Evolutionary conservation across 1,140 invertebrate genomes (phyloP).

Genomic region (Brachionus rubens): DNA sequence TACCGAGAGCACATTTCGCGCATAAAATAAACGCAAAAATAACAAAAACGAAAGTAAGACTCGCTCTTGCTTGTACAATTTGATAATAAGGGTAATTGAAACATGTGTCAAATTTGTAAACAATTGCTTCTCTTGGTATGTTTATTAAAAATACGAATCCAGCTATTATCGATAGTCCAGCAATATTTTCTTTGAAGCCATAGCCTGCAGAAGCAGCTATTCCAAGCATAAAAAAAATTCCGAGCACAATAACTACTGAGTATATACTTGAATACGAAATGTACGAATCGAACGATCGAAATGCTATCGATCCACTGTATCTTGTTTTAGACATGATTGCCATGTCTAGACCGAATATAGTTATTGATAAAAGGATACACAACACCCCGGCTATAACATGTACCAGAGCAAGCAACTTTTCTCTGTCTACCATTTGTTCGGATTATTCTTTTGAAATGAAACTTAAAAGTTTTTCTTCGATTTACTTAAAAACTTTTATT

Average conservation of each 20-base stretch:
- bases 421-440: too few relatives aligned
- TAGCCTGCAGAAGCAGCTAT: not conserved
- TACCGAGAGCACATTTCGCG: not conserved
- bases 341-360: constrained; percentile 4
- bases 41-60: not conserved
- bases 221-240: not conserved
- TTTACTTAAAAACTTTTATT: too few relatives aligned
- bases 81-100: not conserved
- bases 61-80: not conserved
- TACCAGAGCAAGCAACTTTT: too few relatives aligned
- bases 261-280: not conserved
- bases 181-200: not conserved
- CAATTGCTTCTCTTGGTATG: not conserved
- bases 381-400: too few relatives aligned
- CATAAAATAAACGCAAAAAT: not conserved
- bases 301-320: not conserved
- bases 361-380: not conserved
- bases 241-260: not conserved
- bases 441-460: too few relatives aligned
- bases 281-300: not conserved
- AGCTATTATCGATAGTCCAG: too few relatives aligned
- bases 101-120: not conserved
- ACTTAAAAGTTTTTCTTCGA: too few relatives aligned
- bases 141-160: not conserved
- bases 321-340: not conserved